Percentiles rank a stretch among this genome's conserved stretches.
Conservation (phyloP, 2,888 invertebrate genomes). For the Diplolepis rosae region DNA sequence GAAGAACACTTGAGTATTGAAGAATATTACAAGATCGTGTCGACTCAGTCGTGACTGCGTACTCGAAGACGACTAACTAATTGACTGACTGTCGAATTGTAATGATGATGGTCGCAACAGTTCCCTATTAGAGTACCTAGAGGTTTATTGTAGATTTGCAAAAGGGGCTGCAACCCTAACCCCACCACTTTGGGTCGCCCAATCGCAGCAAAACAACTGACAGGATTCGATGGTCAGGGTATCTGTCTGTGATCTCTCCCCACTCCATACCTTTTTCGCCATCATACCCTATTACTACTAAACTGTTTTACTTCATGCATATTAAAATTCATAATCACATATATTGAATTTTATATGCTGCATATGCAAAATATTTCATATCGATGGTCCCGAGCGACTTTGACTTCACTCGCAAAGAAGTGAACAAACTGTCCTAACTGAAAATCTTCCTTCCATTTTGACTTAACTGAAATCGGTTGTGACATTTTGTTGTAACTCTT, state of each 20-base stretch:
- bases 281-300: no score
- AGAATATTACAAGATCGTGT: neutral
- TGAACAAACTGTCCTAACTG: no score
- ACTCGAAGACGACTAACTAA: neutral
- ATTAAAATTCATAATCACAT: no score
- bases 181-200: conserved; percentile 41
- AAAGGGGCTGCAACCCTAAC: conserved; percentile 59
- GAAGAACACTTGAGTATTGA: no score
- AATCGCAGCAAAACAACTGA: conserved; percentile 34
- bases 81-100: conserved; percentile 49
- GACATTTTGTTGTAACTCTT: no score
- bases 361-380: no score
- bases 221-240: neutral
- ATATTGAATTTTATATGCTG: no score
- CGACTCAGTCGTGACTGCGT: neutral
- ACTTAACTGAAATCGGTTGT: no score
- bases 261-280: conserved; percentile 40
- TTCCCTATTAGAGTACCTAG: conserved; percentile 51
- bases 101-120: conserved; percentile 7
- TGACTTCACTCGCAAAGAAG: no score
- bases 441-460: no score
- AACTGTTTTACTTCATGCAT: neutral
- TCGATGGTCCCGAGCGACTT: no score
- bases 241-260: neutral
- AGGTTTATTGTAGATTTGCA: conserved; percentile 52